These are phyloP conservation scores for Aphelenchoides bicaudatus DNA, from an alignment of 2,888 invertebrate genomes.

Conservation along the genomic window DNA sequence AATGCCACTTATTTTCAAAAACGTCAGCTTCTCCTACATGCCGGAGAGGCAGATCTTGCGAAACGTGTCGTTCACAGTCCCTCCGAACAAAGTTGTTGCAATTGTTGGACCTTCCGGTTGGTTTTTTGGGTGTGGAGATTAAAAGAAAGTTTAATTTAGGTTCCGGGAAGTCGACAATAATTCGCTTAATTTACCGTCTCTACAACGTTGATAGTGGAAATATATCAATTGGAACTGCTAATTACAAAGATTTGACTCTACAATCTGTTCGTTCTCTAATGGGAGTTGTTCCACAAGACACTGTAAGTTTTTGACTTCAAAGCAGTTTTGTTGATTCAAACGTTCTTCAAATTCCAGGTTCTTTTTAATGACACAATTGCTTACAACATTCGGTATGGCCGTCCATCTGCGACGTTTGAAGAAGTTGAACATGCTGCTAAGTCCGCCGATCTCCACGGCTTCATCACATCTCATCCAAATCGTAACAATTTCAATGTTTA, in stretches of 20 bases:
- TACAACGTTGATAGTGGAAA: conserved; percentile 62
- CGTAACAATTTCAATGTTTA: conserved; percentile 54
- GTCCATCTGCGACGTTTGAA: conserved; percentile 73
- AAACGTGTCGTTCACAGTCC: conserved; percentile 65
- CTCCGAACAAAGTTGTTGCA: conserved; percentile 72
- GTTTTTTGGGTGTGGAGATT: conserved; percentile 63
- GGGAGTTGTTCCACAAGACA: conserved; percentile 66
- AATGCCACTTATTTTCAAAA: conserved; percentile 80
- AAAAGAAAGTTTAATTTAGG: too few relatives aligned
- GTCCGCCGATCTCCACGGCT: conserved; percentile 87
- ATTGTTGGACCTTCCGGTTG: background rate
- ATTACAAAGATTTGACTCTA: conserved; percentile 61
- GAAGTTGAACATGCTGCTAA: conserved; percentile 84
- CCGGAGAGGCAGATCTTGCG: conserved; percentile 67
- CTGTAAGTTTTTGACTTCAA: too few relatives aligned
- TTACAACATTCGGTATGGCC: conserved; percentile 90
- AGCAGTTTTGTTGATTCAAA: too few relatives aligned
- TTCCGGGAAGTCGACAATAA: conserved; percentile 65
- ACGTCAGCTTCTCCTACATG: conserved; percentile 83
- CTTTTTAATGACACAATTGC: conserved; percentile 61
- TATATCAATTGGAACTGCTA: conserved; percentile 18
- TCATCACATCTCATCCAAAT: conserved; percentile 84
- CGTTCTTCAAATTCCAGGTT: too few relatives aligned
- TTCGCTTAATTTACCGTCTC: conserved; percentile 64
- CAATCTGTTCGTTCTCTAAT: conserved; percentile 63